Conservation (phyloP, 2,888 invertebrate species). For the Papilio demoleus region DNA sequence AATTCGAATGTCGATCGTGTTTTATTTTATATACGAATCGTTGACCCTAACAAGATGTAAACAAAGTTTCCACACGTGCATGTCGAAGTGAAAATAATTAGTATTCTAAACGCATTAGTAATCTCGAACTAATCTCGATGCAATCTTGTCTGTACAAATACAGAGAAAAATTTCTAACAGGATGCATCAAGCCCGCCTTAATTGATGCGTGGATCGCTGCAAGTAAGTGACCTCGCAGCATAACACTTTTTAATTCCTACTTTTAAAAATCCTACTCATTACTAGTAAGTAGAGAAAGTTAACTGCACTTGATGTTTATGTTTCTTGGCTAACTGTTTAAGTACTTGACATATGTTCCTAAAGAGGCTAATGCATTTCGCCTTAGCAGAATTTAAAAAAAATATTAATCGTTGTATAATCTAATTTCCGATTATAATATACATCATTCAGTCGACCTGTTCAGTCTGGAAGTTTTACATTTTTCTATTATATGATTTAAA, state of each 20-base stretch:
- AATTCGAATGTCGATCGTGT: neutral
- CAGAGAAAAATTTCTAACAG: slow-evolving; percentile 31
- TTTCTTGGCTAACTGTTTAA: no score
- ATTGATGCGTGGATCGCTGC: neutral
- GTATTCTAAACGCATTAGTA: slow-evolving; percentile 9
- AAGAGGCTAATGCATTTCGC: no score
- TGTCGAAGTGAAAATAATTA: neutral
- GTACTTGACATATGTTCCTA: no score
- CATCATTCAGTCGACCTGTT: no score
- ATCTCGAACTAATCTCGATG: slow-evolving; percentile 12
- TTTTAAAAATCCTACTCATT: neutral
- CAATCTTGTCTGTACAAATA: neutral
- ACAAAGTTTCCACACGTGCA: neutral
- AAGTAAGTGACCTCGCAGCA: slow-evolving; percentile 1
- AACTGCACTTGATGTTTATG: neutral
- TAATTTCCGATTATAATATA: no score
- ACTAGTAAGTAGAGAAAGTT: neutral
- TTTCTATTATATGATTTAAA: no score
- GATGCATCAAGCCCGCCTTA: slow-evolving; percentile 26
- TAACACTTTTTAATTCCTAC: slow-evolving; percentile 13
- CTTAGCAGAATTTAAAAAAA: neutral
- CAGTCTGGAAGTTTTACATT: no score
- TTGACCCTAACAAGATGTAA: slow-evolving; percentile 1
- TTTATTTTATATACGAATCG: slow-evolving; percentile 6
- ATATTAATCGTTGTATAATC: no score